Percentiles rank a stretch among this genome's conserved stretches.
These are phyloP conservation scores for Elaeidobius kamerunicus DNA, from an alignment of 2,888 invertebrate genomes.

Conservation along the genomic window DNA sequence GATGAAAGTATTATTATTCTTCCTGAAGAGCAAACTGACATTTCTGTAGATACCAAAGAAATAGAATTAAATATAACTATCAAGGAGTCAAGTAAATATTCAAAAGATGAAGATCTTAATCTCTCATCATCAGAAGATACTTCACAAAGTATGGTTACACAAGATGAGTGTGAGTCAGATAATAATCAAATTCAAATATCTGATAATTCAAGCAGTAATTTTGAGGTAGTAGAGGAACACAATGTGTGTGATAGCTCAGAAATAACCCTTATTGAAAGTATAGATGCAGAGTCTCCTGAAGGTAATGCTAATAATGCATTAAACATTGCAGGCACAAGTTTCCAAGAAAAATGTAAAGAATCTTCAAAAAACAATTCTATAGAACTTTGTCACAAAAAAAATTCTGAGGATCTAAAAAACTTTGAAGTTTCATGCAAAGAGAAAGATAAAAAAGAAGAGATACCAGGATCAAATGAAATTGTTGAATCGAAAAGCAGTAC, in stretches of 20 bases:
- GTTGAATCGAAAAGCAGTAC: too few relatives aligned
- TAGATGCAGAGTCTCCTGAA: not conserved
- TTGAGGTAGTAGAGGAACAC: constrained; percentile 12
- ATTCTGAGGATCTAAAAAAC: too few relatives aligned
- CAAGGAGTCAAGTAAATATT: too few relatives aligned
- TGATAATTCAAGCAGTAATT: constrained; percentile 15
- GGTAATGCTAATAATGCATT: too few relatives aligned
- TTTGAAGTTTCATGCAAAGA: too few relatives aligned
- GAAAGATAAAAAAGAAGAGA: too few relatives aligned
- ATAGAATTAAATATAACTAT: not conserved
- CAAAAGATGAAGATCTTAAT: constrained; percentile 9
- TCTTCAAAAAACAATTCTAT: too few relatives aligned
- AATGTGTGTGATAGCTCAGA: constrained; percentile 11
- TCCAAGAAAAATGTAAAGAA: too few relatives aligned
- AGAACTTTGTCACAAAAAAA: too few relatives aligned
- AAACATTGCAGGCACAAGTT: too few relatives aligned
- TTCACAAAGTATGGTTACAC: constrained; percentile 15
- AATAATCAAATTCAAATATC: constrained; percentile 13
- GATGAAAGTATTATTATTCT: constrained; percentile 25
- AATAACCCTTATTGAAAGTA: constrained; percentile 7
- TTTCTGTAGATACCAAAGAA: not conserved
- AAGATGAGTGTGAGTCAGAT: constrained; percentile 13
- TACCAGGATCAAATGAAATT: too few relatives aligned
- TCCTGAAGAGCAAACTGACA: constrained; percentile 12
- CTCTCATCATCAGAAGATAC: constrained; percentile 15